Conservation (phyloP, 2,888 invertebrate genomes). For the Beris morrisii region DNA sequence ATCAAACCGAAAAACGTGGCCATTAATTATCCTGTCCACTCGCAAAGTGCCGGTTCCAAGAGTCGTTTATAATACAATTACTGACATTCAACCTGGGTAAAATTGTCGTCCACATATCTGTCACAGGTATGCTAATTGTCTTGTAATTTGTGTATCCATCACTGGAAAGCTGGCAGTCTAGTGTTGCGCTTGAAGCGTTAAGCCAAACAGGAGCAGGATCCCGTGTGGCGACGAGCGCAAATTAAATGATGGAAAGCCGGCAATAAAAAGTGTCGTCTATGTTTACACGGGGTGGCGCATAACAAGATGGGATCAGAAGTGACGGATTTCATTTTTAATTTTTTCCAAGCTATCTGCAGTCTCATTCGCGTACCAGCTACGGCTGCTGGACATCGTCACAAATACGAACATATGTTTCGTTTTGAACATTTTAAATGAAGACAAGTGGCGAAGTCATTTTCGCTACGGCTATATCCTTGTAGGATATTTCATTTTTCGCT, state of each 20-base stretch:
- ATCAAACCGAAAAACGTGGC: neutral
- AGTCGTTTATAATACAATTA: slow-evolving; percentile 29
- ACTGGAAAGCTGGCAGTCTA: neutral
- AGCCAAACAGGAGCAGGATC: neutral
- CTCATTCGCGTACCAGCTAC: no score
- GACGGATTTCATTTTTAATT: no score
- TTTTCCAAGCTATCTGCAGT: no score
- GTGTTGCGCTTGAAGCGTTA: neutral
- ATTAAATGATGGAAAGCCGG: slow-evolving; percentile 19
- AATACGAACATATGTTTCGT: no score
- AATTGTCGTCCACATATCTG: slow-evolving; percentile 15
- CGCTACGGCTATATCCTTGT: no score
- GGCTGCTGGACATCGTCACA: no score
- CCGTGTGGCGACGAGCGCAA: slow-evolving; percentile 1
- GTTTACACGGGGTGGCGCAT: no score
- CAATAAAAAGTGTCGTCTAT: slow-evolving; percentile 6
- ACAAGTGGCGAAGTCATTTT: no score
- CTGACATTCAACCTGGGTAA: slow-evolving; percentile 23
- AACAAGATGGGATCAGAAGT: no score
- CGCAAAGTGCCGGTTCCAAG: slow-evolving; percentile 3
- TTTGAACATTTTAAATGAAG: no score
- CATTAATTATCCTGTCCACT: slow-evolving; percentile 27
- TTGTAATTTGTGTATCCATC: slow-evolving; percentile 26
- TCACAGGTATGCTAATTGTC: slow-evolving; percentile 32
- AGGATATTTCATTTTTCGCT: slow-evolving; percentile 11